Conservation (phyloP, 2,888 invertebrate species). For the Synanthedon tipuliformis region DNA sequence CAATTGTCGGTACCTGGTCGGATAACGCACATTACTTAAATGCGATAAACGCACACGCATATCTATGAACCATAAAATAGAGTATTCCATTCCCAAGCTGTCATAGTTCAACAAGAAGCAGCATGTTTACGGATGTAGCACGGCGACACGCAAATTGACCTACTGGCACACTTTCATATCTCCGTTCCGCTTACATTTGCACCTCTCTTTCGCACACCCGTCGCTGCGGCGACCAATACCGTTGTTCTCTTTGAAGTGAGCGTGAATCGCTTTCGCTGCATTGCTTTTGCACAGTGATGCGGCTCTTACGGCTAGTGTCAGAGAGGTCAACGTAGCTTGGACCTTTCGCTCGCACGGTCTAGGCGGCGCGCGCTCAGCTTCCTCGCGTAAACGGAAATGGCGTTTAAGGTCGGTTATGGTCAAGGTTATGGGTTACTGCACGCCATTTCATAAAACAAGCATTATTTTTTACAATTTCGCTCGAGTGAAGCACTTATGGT, state of each 20-base stretch:
- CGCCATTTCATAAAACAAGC: neutral
- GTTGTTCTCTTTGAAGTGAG: neutral
- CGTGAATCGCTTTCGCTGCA: neutral
- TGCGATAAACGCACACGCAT: neutral
- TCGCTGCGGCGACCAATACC: neutral
- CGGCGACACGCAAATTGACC: constrained; percentile 22
- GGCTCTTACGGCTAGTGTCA: neutral
- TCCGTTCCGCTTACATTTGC: constrained; percentile 3
- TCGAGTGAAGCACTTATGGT: no score
- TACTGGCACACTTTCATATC: constrained; percentile 46
- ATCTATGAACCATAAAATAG: neutral
- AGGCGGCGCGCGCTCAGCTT: constrained; percentile 21
- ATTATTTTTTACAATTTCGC: no score
- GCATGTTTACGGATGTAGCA: constrained; percentile 4
- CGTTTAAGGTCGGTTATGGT: constrained; percentile 35
- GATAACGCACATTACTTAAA: no score
- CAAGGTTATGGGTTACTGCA: constrained; percentile 38
- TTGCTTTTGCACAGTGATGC: neutral
- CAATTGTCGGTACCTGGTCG: no score
- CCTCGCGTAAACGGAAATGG: constrained; percentile 17
- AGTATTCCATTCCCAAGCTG: constrained; percentile 2
- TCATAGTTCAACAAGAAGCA: constrained; percentile 1
- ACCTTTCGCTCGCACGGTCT: constrained; percentile 18
- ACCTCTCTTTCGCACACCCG: neutral
- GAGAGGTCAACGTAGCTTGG: neutral